Evolutionary conservation across 2,888 invertebrate genomes (phyloP).

Genomic region (Pherbina coryleti): DNA sequence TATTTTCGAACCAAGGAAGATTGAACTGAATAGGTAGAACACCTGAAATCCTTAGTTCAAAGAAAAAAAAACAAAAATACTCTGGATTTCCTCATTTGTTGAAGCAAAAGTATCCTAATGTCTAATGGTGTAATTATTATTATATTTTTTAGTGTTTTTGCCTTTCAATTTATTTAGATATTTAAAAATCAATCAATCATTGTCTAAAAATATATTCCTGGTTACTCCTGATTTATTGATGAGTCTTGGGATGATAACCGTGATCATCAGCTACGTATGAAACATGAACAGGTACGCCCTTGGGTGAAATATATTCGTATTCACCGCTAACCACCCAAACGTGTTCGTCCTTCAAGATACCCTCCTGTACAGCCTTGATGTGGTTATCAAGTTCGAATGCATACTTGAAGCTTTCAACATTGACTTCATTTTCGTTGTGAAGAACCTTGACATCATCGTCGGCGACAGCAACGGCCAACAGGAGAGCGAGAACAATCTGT

Average conservation of each 20-base stretch:
- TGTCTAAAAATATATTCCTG: slow-evolving; percentile 22
- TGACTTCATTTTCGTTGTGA: slow-evolving; percentile 45
- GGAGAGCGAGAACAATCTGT: slow-evolving; percentile 49
- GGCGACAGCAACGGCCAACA: slow-evolving; percentile 48
- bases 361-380: slow-evolving; percentile 45
- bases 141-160: no score
- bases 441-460: slow-evolving; percentile 47
- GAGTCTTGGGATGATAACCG: slow-evolving; percentile 37
- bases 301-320: slow-evolving; percentile 32
- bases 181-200: no score
- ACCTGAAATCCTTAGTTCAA: no score
- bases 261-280: slow-evolving; percentile 29
- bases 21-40: no score
- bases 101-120: no score
- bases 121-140: no score
- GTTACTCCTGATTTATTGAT: slow-evolving; percentile 34
- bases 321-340: slow-evolving; percentile 28
- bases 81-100: no score
- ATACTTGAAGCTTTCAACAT: slow-evolving; percentile 45
- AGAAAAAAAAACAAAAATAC: no score
- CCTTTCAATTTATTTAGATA: no score
- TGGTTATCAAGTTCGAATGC: slow-evolving; percentile 47
- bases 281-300: slow-evolving; percentile 27
- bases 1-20: no score
- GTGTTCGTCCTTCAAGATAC: slow-evolving; percentile 44